These are phyloP conservation scores for Cygnus atratus DNA, from an alignment of 2,113 vertebrate species.

Conservation along the genomic window DNA sequence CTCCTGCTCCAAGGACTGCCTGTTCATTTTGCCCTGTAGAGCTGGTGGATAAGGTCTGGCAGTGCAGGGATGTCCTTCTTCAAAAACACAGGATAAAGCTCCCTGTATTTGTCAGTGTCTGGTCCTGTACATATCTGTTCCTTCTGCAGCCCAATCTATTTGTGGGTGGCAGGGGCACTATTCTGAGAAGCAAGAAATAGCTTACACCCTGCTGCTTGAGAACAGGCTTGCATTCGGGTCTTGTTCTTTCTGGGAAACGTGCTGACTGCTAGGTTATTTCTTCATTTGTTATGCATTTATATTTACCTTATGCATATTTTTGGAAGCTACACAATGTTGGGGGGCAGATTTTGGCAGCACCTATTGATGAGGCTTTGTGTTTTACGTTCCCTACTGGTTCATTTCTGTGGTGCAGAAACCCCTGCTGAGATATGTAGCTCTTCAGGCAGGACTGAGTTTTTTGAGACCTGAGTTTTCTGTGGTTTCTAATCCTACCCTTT, in stretches of 20 bases:
- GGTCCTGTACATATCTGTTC: neutral
- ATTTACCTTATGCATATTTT: neutral
- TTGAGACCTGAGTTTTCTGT: neutral
- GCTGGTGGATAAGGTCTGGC: neutral
- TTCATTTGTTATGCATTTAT: neutral
- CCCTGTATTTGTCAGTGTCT: neutral
- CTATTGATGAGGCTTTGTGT: neutral
- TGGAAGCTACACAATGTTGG: neutral
- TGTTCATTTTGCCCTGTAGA: neutral
- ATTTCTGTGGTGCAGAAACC: neutral
- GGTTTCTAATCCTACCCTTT: neutral
- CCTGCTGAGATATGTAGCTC: too few species aligned
- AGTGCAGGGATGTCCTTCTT: neutral
- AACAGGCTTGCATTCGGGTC: neutral
- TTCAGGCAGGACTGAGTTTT: neutral
- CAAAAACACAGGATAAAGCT: neutral
- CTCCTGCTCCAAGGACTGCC: neutral
- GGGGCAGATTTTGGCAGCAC: neutral
- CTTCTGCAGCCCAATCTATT: neutral
- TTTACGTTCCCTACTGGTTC: neutral
- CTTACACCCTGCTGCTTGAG: neutral
- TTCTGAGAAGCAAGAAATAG: fast-evolving
- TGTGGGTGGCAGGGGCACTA: neutral
- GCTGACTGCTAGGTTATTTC: neutral
- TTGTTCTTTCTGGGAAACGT: neutral